Percentiles rank a stretch among this genome's conserved stretches.
Conservation (phyloP, 2,113 vertebrate genomes). For the Cavia porcellus region DNA sequence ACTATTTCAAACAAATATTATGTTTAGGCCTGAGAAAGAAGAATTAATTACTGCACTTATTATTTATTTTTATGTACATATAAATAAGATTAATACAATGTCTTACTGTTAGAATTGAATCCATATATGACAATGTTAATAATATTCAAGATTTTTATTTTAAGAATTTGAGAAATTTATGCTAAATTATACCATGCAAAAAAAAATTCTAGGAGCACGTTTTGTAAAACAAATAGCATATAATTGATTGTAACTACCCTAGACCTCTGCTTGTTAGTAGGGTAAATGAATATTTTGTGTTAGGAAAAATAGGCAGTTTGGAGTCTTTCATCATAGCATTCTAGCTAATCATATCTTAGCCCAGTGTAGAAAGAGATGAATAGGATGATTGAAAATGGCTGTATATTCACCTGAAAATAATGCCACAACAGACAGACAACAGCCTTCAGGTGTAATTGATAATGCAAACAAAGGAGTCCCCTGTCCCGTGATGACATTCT, state of each 20-base stretch:
- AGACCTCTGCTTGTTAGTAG: background rate
- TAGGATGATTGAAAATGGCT: constrained; percentile 12
- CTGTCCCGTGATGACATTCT: constrained; percentile 69
- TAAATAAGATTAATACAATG: background rate
- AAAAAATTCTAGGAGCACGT: background rate
- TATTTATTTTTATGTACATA: background rate
- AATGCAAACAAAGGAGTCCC: constrained; percentile 66
- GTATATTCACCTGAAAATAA: constrained; percentile 1
- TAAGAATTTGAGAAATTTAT: background rate
- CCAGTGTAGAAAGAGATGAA: background rate
- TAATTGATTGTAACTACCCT: background rate
- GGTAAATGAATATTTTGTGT: background rate
- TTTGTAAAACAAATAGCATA: background rate
- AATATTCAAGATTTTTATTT: background rate
- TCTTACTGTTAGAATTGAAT: background rate
- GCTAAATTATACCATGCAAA: background rate
- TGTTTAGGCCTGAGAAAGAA: background rate
- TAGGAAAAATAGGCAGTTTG: background rate
- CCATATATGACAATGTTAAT: background rate
- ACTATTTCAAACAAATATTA: background rate
- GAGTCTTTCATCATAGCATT: background rate
- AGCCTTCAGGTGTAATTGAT: background rate
- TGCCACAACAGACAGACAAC: background rate
- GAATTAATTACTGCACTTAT: background rate
- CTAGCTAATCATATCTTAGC: background rate